A percentile compares a stretch with the other conserved stretches of the same genome.
These are phyloP conservation scores for Coenonympha glycerion DNA, from an alignment of 2,888 invertebrate genomes.

Conservation along the genomic window DNA sequence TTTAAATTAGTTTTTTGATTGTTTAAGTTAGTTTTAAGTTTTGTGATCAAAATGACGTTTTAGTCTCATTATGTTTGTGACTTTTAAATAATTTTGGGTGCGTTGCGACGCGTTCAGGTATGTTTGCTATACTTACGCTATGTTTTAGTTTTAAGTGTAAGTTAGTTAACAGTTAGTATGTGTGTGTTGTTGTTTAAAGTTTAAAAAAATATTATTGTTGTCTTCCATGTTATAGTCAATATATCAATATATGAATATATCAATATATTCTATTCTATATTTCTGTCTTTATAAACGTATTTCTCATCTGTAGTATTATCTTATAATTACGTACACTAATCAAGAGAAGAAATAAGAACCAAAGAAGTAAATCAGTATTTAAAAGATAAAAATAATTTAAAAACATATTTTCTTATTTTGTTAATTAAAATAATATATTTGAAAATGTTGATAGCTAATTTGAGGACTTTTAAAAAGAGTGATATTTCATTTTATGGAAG, in stretches of 20 bases:
- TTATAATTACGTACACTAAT: too few relatives aligned
- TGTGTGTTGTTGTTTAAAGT: constrained; percentile 8
- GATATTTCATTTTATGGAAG: too few relatives aligned
- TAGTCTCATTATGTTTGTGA: constrained; percentile 33
- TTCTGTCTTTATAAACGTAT: too few relatives aligned
- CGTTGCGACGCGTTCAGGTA: constrained; percentile 72
- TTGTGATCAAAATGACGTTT: constrained; percentile 21
- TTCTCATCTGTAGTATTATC: too few relatives aligned
- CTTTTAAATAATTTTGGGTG: constrained; percentile 52
- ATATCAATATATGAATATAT: neutral
- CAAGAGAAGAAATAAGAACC: too few relatives aligned
- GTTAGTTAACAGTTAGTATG: constrained; percentile 10
- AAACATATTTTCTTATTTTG: too few relatives aligned
- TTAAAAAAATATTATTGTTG: constrained; percentile 7
- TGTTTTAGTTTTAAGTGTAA: constrained; percentile 43
- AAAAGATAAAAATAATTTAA: too few relatives aligned
- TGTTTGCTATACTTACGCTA: constrained; percentile 57
- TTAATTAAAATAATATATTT: too few relatives aligned
- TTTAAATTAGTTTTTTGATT: constrained; percentile 9
- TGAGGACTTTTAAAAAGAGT: too few relatives aligned
- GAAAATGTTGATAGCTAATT: too few relatives aligned
- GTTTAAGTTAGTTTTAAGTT: constrained; percentile 5
- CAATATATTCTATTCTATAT: neutral
- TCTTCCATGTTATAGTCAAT: constrained; percentile 11
- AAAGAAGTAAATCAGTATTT: too few relatives aligned